Percentiles rank a stretch among this genome's conserved stretches.
Conservation (phyloP, 2,113 vertebrate genomes). For the Arizona elegans region DNA sequence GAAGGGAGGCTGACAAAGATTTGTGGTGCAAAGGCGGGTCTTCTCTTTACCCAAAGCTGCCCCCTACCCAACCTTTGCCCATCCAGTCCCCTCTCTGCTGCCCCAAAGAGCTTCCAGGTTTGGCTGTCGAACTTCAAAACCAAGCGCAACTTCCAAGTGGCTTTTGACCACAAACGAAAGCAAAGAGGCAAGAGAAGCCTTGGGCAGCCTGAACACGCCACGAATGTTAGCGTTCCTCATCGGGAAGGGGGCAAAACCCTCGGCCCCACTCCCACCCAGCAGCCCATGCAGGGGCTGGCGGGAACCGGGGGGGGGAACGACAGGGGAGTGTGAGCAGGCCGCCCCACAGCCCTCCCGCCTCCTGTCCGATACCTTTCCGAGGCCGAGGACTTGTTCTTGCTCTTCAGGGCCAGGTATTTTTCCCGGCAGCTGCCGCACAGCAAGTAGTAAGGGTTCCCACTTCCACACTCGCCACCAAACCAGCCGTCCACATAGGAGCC, state of each 20-base stretch:
- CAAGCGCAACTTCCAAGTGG: background rate
- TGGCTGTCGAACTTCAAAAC: background rate
- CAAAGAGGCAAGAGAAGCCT: background rate
- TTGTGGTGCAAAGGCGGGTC: background rate
- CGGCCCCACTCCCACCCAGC: too few relatives aligned
- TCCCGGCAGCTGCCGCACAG: constrained; percentile 91
- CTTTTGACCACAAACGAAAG: background rate
- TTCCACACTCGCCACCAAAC: constrained; percentile 97
- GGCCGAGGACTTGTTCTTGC: constrained; percentile 81
- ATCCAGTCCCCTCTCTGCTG: background rate
- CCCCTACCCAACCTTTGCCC: background rate
- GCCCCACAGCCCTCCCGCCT: constrained; percentile 69
- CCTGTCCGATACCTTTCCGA: constrained; percentile 82
- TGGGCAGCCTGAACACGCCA: background rate
- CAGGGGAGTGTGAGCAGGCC: constrained; percentile 4
- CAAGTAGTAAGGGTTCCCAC: constrained; percentile 95
- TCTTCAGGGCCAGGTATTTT: constrained; percentile 90
- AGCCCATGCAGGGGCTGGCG: too few relatives aligned
- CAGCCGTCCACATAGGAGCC: constrained; percentile 97
- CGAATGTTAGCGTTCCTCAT: background rate
- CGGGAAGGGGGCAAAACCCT: background rate
- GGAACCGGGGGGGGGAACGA: too few relatives aligned
- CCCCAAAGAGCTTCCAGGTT: background rate
- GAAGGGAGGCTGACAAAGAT: background rate
- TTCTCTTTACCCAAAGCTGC: background rate